These are phyloP conservation scores for Tetranychus cinnabarinus DNA, from an alignment of 1,140 invertebrate species.

Conservation along the genomic window DNA sequence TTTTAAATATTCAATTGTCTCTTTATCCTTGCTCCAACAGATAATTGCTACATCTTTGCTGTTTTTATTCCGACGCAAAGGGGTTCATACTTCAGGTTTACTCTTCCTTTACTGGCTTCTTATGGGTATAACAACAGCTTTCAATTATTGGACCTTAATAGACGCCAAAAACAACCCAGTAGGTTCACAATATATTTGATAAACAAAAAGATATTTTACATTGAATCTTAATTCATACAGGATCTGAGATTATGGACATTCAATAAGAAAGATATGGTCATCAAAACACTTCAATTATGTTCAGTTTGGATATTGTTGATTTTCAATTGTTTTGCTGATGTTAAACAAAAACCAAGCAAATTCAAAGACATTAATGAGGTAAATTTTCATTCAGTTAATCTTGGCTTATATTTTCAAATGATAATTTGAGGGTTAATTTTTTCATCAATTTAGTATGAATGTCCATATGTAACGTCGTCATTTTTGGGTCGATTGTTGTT, in stretches of 20 bases:
- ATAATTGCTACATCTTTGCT: background rate
- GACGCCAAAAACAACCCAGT: background rate
- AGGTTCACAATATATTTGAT: too few relatives aligned
- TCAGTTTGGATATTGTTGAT: background rate
- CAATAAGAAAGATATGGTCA: background rate
- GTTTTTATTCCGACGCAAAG: background rate
- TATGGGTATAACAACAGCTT: background rate
- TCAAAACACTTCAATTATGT: background rate
- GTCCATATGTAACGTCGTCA: constrained; percentile 28
- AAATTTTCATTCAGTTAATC: background rate
- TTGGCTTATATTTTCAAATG: background rate
- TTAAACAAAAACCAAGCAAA: background rate
- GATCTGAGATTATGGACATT: background rate
- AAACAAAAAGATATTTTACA: background rate
- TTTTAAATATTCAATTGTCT: too few relatives aligned
- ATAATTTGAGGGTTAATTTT: too few relatives aligned
- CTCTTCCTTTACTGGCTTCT: constrained; percentile 4
- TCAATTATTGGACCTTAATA: constrained; percentile 2
- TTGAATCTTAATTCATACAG: background rate
- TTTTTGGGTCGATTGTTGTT: constrained; percentile 69
- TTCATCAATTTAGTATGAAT: too few relatives aligned
- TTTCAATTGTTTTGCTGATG: background rate
- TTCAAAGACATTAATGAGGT: background rate
- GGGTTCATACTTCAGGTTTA: constrained; percentile 1
- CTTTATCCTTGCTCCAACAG: background rate